Base-by-base conservation (phyloP, 2,888 invertebrate species). In the Rhingia rostrata region DNA sequence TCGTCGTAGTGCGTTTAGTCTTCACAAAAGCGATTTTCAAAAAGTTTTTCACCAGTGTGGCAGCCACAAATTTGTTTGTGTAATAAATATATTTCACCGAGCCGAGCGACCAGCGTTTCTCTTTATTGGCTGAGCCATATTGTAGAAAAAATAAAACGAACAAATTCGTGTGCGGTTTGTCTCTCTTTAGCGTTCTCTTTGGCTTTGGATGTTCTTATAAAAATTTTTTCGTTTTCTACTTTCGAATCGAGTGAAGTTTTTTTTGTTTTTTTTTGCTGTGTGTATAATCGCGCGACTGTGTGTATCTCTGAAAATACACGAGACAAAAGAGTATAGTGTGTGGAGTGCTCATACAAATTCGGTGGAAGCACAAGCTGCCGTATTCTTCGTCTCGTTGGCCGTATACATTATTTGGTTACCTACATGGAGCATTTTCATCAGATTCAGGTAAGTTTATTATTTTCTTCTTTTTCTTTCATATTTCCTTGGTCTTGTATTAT, bases 401-500 rank as follows among this genome's bases (percentile, higher is more conserved):
- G 84, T 84, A 75, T 75, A 84, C 84, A 84, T 84, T 79, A 70
- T 84, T 84, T 80, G 84, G 80, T 80, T 84, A 84, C 75, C 84
- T 84, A 80, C 88, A 90, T 90, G 90, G 90, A 90, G 88, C 90
- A 90, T 87, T 90, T 90, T 89, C 90, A 90, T 90, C 90, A 90
- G 88, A 90, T 90, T 88, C 90, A 90, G 90, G 90, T 90, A 88
- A 90, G 90, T 88, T 88, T 72, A 87, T 86, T 86, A 87, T 87
- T 88, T 86, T 22, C 22, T 88, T 77, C 69, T 84, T 86, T 80
- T 86, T 70, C 73, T 75, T 86, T 72, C 60, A 78, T 82, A 78
- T 85, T 86, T 70, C 78, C 63, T 72, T 63, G 72, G 70, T 43
- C 70, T 66, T 75, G 70, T 80, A 74, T 80, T 83, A 83, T 78